A percentile compares a stretch with the other conserved stretches of the same genome.
Evolutionary conservation across 2,797 vertebrate species (phyloP).

Genomic region (Phrynocephalus forsythii): DNA sequence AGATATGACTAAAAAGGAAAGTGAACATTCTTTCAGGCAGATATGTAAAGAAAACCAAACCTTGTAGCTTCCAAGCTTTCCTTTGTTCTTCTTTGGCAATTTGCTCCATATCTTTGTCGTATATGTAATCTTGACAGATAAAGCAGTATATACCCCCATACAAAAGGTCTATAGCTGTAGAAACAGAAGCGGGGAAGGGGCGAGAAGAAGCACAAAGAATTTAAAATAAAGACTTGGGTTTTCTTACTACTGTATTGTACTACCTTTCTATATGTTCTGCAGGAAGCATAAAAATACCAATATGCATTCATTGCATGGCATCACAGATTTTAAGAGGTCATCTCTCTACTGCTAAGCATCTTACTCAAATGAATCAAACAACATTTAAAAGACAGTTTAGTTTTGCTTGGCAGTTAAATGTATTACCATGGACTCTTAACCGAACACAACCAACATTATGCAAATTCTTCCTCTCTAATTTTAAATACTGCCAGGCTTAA

Average conservation of each 20-base stretch:
- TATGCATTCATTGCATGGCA: neutral
- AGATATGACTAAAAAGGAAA: conserved; percentile 64
- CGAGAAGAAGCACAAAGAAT: neutral
- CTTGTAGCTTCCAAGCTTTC: conserved; percentile 99
- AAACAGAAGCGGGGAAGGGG: conserved; percentile 58
- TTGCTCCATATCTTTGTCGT: conserved; percentile 99
- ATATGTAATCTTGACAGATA: conserved; percentile 99
- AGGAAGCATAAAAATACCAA: neutral
- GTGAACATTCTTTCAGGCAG: conserved; percentile 58
- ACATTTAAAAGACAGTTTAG: neutral
- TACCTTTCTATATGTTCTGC: too few species aligned
- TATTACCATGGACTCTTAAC: neutral
- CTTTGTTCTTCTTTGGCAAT: conserved; percentile 99
- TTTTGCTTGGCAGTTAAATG: conserved; percentile 2
- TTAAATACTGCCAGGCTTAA: neutral
- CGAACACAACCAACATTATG: neutral
- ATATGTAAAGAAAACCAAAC: conserved; percentile 76
- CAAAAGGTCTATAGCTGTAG: conserved; percentile 94
- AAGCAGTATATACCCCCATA: conserved; percentile 99
- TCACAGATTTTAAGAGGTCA: neutral
- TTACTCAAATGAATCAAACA: neutral
- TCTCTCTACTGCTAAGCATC: neutral
- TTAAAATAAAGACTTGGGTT: conserved; percentile 30
- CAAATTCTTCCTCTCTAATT: neutral
- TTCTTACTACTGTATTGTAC: too few species aligned